Conservation (phyloP, 1,140 invertebrate genomes). For the Drosophila repleta region DNA sequence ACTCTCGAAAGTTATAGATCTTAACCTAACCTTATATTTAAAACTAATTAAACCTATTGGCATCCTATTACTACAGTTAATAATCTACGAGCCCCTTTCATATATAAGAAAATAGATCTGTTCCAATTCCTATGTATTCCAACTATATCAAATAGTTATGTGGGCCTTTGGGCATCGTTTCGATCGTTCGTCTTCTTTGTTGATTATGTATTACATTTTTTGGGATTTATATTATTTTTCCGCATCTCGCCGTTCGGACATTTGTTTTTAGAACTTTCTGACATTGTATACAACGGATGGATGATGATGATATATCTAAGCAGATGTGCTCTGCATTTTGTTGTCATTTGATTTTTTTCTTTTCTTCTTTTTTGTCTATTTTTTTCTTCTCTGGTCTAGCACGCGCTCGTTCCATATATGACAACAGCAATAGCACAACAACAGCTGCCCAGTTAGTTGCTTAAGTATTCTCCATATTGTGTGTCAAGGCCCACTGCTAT, state of each 20-base stretch:
- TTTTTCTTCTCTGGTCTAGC: conserved; percentile 20
- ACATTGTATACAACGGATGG: conserved; percentile 57
- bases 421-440: conserved; percentile 1
- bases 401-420: conserved; percentile 38
- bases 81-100: too few relatives aligned
- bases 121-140: too few relatives aligned
- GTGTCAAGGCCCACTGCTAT: conserved; percentile 51
- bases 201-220: conserved; percentile 37
- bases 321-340: conserved; percentile 67
- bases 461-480: conserved; percentile 27
- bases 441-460: conserved; percentile 18
- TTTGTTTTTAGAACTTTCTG: conserved; percentile 74
- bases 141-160: too few relatives aligned
- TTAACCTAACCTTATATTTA: too few relatives aligned
- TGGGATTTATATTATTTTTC: conserved; percentile 42
- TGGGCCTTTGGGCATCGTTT: too few relatives aligned
- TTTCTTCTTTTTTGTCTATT: conserved; percentile 10
- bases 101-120: too few relatives aligned
- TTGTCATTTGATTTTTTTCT: conserved; percentile 42
- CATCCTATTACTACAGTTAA: too few relatives aligned
- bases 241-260: conserved; percentile 52
- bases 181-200: too few relatives aligned
- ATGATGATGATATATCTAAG: conserved; percentile 66
- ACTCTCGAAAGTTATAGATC: too few relatives aligned
- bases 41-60: too few relatives aligned